Percentiles rank a stretch among this genome's conserved stretches.
phyloP scores from a whole-genome alignment of 2,113 vertebrate species.

The Zosterops japonicus region DNA sequence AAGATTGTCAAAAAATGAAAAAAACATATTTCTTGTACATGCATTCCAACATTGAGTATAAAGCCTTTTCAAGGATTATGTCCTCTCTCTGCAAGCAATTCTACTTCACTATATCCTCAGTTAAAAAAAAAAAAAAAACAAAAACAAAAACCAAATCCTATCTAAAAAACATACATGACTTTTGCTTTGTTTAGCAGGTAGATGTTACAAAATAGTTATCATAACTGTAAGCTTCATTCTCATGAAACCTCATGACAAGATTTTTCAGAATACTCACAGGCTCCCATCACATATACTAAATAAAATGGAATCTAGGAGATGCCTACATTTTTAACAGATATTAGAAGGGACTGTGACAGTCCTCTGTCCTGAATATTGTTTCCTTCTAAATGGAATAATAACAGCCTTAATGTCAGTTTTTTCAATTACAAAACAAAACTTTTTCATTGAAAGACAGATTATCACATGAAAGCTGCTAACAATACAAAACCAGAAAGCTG shows the following conservation, averaged over 20 bases:
- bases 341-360: neutral
- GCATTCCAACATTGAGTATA: neutral
- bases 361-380: neutral
- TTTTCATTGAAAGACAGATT: neutral
- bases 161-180: neutral
- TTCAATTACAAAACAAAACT: neutral
- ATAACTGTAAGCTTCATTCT: neutral
- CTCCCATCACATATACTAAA: neutral
- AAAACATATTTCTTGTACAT: neutral
- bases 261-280: neutral
- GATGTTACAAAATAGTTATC: neutral
- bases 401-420: neutral
- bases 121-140: neutral
- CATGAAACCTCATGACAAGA: neutral
- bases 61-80: neutral
- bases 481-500: neutral
- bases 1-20: neutral
- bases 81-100: neutral
- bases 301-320: neutral
- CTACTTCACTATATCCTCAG: neutral
- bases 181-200: neutral
- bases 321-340: neutral
- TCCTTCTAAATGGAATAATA: neutral
- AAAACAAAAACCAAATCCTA: neutral
- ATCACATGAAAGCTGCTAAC: neutral